A percentile compares a stretch with the other conserved stretches of the same genome.
phyloP scores from a whole-genome alignment of 2,113 vertebrate genomes.

The Mellivora capensis region DNA sequence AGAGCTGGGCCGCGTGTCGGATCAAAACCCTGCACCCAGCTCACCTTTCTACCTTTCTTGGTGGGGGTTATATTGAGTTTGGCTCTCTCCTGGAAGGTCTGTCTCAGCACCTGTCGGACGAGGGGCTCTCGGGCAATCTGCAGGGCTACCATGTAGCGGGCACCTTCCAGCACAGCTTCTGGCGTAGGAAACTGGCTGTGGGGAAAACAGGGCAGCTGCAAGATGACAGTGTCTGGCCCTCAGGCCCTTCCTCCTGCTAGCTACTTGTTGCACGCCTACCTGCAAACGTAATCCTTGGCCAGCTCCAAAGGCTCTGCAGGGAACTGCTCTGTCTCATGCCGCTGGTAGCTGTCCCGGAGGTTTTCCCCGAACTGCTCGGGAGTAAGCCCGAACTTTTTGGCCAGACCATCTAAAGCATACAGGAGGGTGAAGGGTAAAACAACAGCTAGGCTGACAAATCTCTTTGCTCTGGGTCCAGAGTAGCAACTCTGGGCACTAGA shows the following conservation, averaged over 20 bases:
- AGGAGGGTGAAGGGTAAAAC: not conserved
- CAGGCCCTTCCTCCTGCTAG: rapidly evolving
- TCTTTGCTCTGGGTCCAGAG: not conserved
- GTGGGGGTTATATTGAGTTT: conserved; percentile 97
- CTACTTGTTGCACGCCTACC: conserved; percentile 73
- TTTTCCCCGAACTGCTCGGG: conserved; percentile 99
- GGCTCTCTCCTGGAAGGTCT: conserved; percentile 97
- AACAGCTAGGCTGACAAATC: not conserved
- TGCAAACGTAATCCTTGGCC: conserved; percentile 98
- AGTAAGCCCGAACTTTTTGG: conserved; percentile 98
- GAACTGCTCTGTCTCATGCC: conserved; percentile 98
- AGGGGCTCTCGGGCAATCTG: conserved; percentile 97
- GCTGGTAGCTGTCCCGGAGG: conserved; percentile 97
- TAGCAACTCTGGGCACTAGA: not conserved
- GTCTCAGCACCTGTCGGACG: conserved; percentile 95
- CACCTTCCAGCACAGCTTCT: conserved; percentile 95
- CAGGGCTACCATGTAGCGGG: conserved; percentile 98
- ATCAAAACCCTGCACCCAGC: not conserved
- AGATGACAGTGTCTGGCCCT: rapidly evolving
- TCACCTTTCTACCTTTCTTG: conserved; percentile 98
- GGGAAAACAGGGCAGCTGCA: not conserved
- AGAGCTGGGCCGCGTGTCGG: not conserved
- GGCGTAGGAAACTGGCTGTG: conserved; percentile 92
- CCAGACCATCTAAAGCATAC: conserved; percentile 89
- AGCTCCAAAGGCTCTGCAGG: conserved; percentile 96